Percentiles rank a stretch among this genome's conserved stretches.
Conservation (phyloP, 2,113 vertebrate genomes). For the Prolemur simus region DNA sequence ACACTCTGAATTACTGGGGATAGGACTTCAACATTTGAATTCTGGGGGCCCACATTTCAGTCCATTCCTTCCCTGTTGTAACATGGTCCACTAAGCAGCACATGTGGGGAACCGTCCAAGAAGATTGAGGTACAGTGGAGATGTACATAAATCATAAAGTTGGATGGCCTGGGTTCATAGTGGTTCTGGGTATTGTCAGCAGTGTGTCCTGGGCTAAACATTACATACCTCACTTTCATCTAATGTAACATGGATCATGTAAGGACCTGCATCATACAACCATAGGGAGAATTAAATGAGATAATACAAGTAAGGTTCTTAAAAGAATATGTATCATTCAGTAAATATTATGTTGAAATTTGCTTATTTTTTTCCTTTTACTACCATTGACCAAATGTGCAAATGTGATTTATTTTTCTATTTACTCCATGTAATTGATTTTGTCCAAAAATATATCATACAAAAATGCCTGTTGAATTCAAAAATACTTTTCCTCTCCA, state of each 20-base stretch:
- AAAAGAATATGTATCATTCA: neutral
- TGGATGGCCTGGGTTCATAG: neutral
- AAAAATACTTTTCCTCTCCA: neutral
- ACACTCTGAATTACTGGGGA: neutral
- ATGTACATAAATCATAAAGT: too few relatives aligned
- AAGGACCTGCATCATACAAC: neutral
- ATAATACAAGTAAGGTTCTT: neutral
- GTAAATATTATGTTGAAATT: neutral
- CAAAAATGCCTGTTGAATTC: neutral
- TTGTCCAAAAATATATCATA: neutral
- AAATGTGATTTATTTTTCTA: neutral
- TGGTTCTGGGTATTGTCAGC: neutral
- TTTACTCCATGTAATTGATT: neutral
- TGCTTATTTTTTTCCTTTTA: neutral
- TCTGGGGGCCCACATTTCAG: neutral
- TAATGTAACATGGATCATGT: neutral
- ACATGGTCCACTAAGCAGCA: neutral
- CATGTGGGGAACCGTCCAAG: accelerated
- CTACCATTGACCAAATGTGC: neutral
- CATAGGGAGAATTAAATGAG: neutral
- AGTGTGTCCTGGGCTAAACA: accelerated
- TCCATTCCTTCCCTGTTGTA: accelerated
- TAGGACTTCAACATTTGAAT: neutral
- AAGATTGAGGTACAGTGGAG: accelerated
- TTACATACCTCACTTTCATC: neutral